Base-by-base conservation (phyloP, 1,140 invertebrate species). In the Drosophila aff. region DNA sequence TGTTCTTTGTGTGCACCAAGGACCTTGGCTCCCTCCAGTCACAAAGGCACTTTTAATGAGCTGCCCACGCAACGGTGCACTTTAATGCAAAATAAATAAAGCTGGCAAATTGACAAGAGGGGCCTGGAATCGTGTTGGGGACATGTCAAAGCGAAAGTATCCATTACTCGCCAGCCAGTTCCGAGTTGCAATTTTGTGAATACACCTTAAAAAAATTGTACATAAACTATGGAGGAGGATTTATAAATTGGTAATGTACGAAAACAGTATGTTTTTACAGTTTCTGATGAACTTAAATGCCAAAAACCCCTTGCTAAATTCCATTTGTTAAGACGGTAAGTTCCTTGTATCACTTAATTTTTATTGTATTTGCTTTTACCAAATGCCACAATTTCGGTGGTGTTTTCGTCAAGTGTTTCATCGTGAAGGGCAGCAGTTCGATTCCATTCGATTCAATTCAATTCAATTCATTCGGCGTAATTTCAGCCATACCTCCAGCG, bases 21-120 rank as follows among this genome's bases (percentile, higher is more conserved):
- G 66, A 60, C 71, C 33, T 52, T 31, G 41, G 21, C 2, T 28
- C n/a, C 15, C 31, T 31, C 9, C 47, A 26, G 50, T 46, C 63
- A 82, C 71, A 90, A 87, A 89, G 82, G 66, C 74, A 84, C 66
- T 89, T 89, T 90, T 89, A 89, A 89, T 89, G 85, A 89, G 85
- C 81, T 79, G 47, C 79, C 72, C 67, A 90, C 81, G 85, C 66
- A 68, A 85, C 86, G 41, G 53, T 89, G 85, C 85, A 89, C 85
- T 79, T 76, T 79, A 90, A 89, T 90, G 81, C 66, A 89, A 90
- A 89, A 85, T 79, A 85, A 90, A 89, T 89, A 87, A 63, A 79
- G 64, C 73, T 83, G 59, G 47, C 68, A 87, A 77, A 82, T 87
- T 76, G 63, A 21, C 49, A 28, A 61, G 60, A 9, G 46, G 46